Conservation (phyloP, 2,113 vertebrate species). For the Gavia stellata region DNA sequence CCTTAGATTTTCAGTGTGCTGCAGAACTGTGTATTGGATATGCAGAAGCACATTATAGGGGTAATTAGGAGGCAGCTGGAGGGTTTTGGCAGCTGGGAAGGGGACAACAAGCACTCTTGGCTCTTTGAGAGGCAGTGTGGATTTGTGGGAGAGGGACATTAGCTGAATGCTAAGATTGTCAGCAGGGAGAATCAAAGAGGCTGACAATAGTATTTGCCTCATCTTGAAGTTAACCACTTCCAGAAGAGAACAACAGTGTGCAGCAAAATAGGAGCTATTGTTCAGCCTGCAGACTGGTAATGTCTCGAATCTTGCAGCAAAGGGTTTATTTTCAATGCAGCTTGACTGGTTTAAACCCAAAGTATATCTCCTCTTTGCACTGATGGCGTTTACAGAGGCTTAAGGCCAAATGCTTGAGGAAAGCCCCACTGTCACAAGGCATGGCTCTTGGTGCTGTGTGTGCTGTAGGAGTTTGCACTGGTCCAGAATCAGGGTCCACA, state of each 20-base stretch:
- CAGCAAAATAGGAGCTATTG: neutral
- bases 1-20: slow-evolving; percentile 15
- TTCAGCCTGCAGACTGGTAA: neutral
- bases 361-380: neutral
- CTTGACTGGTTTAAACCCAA: neutral
- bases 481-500: neutral
- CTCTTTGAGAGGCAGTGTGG: slow-evolving; percentile 7
- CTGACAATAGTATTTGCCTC: slow-evolving; percentile 24
- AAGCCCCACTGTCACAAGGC: neutral
- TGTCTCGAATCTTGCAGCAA: neutral
- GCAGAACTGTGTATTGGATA: neutral
- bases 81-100: slow-evolving; percentile 51
- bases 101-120: slow-evolving; percentile 47
- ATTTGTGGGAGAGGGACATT: slow-evolving; percentile 27
- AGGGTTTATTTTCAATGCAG: neutral
- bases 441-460: neutral
- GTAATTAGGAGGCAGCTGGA: slow-evolving; percentile 50
- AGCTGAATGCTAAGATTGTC: slow-evolving; percentile 48
- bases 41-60: slow-evolving; percentile 8
- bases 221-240: slow-evolving; percentile 43
- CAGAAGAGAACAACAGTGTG: slow-evolving; percentile 12
- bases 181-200: neutral
- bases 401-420: neutral
- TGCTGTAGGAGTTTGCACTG: neutral
- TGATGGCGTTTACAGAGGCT: neutral